Evolutionary conservation across 2,797 vertebrate genomes (phyloP).

Genomic region (Alca torda): DNA sequence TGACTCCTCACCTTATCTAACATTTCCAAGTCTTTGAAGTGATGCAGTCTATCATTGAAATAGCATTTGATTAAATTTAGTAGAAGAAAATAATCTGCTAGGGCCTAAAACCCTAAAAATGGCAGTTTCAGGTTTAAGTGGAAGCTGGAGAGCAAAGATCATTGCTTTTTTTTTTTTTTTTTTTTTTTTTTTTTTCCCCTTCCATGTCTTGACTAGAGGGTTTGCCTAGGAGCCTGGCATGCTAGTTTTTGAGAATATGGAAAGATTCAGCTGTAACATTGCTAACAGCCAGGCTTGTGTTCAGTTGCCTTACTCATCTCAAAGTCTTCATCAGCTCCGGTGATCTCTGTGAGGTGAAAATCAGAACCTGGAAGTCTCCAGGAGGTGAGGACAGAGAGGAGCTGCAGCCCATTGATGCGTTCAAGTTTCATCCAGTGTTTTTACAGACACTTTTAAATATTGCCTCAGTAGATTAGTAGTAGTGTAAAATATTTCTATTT

Average conservation of each 20-base stretch:
- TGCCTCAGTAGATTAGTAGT: not conserved
- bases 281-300: constrained; percentile 17
- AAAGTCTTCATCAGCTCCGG: constrained; percentile 18
- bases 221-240: not conserved
- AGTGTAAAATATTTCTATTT: not conserved
- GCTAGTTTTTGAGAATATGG: no score
- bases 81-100: not conserved
- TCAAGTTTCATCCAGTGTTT: not conserved
- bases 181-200: not conserved
- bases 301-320: constrained; percentile 25
- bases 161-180: not conserved
- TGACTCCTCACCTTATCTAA: constrained; percentile 19
- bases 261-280: not conserved
- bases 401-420: not conserved
- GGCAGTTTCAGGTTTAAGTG: not conserved
- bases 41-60: not conserved
- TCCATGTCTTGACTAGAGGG: not conserved
- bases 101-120: not conserved
- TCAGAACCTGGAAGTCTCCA: not conserved
- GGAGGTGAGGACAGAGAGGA: not conserved
- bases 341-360: not conserved
- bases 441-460: not conserved
- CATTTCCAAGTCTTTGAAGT: constrained; percentile 2
- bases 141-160: not conserved
- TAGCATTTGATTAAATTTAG: not conserved